These are phyloP conservation scores for Pachyramphus minor DNA, from an alignment of 2,113 vertebrate species.

Conservation along the genomic window DNA sequence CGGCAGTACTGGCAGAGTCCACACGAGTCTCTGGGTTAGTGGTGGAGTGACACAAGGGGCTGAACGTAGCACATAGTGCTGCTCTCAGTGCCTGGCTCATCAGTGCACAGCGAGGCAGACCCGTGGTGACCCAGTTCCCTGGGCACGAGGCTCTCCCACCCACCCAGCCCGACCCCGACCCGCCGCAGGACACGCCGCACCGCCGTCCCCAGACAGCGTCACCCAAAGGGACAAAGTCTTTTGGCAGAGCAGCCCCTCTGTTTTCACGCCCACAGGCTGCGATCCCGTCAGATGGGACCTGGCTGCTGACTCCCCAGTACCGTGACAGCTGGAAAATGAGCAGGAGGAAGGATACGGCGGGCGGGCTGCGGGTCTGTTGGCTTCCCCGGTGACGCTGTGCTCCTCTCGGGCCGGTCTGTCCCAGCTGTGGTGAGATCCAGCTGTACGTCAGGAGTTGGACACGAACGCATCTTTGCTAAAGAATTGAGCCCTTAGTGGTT, in stretches of 20 bases:
- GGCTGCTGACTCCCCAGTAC: background rate
- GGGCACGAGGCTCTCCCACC: background rate
- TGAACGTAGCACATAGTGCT: background rate
- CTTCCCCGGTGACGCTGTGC: constrained; percentile 8
- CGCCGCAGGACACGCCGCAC: background rate
- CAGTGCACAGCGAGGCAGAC: background rate
- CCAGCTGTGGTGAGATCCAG: constrained; percentile 56
- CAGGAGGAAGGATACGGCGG: constrained; percentile 16
- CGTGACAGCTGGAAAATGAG: background rate
- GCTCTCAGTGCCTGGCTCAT: background rate
- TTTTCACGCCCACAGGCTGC: background rate
- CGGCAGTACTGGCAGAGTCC: constrained; percentile 35
- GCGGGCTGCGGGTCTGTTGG: constrained; percentile 49
- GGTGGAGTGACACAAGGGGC: background rate
- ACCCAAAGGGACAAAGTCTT: background rate
- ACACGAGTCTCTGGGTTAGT: background rate
- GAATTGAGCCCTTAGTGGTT: constrained; percentile 82
- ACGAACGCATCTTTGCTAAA: constrained; percentile 71
- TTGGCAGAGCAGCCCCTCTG: background rate
- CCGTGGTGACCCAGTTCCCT: background rate
- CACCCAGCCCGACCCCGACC: background rate
- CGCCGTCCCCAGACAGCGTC: background rate
- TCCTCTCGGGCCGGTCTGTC: background rate
- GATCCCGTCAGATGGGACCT: background rate
- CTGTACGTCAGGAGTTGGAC: constrained; percentile 66